Base-by-base conservation (phyloP, 2,113 vertebrate species). In the Syrrhaptes paradoxus region DNA sequence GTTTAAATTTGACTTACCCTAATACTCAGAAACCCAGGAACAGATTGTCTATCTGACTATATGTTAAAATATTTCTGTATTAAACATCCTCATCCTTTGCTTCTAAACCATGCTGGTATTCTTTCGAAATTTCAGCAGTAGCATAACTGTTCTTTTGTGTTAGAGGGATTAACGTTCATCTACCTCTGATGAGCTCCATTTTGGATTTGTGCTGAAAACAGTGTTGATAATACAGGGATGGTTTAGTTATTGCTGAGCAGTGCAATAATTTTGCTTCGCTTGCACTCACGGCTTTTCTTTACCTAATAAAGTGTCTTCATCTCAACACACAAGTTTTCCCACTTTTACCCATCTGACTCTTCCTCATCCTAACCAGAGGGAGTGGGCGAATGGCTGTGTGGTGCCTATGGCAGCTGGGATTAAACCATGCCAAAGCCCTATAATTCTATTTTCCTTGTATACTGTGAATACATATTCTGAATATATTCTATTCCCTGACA, bases 351-450 rank as follows among this genome's bases (percentile, higher is more conserved):
- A 41, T 41, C 41, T 41, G 41, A 41, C 41, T 41, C 41, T 41
- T 41, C 41, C 41, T 41, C 41, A 41, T 41, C 41, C 41, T 41
- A 41, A 41, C 12, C 41, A 41, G 41, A 41, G 41, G 41, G 9
- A 36, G 6, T 32, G 17, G 59, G 9, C 1, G 4, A 32, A 21
- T 2, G 1, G 9, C 17, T 41, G 21, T 7, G 3, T 7, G 15
- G 38, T 18, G 20, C 12, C 63, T 46, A 78, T 79, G 8, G 19
- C 11, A 6, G 2, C 22, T 34, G 25, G 31, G 26, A 17, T 26
- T 86, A 59, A 55, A 55, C 10, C 19, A 34, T 4, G 13, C 41
- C 28, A 57, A 75, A 61, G 4, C 6, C 9, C 11, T 36, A 10
- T 52, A 29, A n/a, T 46, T 66, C 12, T 34, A 36, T 65, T 38